Percentiles rank a stretch among this genome's conserved stretches.
Evolutionary conservation across 2,113 vertebrate species (phyloP).

Genomic region (Buteo buteo): DNA sequence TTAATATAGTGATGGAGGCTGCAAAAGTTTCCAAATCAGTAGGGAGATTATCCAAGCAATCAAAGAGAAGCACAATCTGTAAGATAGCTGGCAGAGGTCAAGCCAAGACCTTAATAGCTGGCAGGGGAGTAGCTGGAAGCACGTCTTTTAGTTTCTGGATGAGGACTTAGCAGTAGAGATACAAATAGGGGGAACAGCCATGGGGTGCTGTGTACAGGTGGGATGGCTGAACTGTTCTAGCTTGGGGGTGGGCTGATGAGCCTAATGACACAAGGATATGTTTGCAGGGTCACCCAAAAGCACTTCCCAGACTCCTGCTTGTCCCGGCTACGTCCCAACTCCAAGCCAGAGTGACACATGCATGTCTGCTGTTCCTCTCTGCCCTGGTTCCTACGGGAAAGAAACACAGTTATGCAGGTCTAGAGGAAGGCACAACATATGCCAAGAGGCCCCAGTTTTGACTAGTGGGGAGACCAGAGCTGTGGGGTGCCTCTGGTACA

Average conservation of each 20-base stretch:
- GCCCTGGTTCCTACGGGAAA: not conserved
- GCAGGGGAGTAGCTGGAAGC: not conserved
- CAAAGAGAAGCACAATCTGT: not conserved
- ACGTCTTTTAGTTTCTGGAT: not conserved
- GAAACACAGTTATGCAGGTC: fast-evolving
- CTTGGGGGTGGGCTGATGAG: not conserved
- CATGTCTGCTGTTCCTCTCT: not conserved
- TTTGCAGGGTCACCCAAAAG: not conserved
- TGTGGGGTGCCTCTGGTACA: not conserved
- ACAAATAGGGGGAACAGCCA: not conserved
- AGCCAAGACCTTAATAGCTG: not conserved
- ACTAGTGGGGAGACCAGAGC: too few relatives aligned
- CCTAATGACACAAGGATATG: not conserved
- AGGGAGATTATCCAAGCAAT: not conserved
- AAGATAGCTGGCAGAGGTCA: not conserved
- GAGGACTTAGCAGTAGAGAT: not conserved
- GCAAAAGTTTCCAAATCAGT: not conserved
- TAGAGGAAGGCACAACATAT: not conserved
- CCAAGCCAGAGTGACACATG: not conserved
- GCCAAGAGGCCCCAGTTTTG: not conserved
- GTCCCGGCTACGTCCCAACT: fast-evolving
- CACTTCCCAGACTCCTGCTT: not conserved
- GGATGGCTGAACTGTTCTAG: not conserved
- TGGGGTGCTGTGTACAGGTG: fast-evolving
- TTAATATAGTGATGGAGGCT: not conserved